phyloP scores from a whole-genome alignment of 2,113 vertebrate genomes.

The rat (Rattus norvegicus) region DNA sequence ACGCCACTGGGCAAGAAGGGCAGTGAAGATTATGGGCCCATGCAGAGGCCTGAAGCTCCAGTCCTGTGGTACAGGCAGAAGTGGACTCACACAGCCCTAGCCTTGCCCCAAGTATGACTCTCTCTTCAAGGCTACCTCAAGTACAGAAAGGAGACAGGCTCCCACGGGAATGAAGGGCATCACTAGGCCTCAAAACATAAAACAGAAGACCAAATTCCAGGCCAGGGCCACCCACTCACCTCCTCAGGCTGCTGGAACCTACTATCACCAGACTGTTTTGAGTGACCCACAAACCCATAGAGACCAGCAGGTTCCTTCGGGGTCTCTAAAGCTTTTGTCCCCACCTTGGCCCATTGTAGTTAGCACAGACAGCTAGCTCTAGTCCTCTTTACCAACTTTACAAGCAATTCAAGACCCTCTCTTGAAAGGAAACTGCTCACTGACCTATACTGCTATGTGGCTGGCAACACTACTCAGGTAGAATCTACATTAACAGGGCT shows the following conservation, averaged over 20 bases:
- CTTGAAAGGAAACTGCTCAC: neutral
- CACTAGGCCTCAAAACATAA: rapidly evolving
- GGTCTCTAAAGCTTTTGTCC: neutral
- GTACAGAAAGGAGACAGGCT: neutral
- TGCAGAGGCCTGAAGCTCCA: neutral
- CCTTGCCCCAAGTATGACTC: neutral
- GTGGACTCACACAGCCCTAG: neutral
- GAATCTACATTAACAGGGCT: neutral
- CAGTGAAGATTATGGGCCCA: rapidly evolving
- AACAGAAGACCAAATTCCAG: neutral
- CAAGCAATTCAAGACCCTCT: too few species aligned
- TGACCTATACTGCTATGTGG: neutral
- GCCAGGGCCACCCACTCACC: neutral
- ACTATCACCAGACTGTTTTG: neutral
- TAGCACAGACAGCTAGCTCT: neutral
- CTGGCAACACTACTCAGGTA: neutral
- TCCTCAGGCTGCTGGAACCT: neutral
- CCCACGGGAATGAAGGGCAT: neutral
- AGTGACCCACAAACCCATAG: too few species aligned
- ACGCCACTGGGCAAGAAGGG: neutral
- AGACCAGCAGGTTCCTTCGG: neutral
- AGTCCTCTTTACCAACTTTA: neutral
- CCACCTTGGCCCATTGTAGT: neutral
- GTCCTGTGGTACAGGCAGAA: neutral
- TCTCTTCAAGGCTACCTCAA: neutral